These are phyloP conservation scores for Lordiphosa mommai DNA, from an alignment of 1,140 invertebrate species.

Conservation along the genomic window DNA sequence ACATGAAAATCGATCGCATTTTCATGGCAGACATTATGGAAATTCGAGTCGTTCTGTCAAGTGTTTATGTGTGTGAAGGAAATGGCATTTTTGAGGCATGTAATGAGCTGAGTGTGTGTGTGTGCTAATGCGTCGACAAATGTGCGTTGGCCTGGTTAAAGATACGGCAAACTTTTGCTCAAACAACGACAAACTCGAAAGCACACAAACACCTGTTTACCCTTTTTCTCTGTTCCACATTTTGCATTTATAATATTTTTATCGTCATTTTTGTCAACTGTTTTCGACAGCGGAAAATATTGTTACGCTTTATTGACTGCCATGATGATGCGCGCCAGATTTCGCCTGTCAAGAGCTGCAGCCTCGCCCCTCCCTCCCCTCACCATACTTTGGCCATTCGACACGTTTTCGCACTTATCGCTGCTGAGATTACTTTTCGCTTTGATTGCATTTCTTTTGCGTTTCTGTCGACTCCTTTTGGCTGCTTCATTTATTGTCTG, in stretches of 20 bases:
- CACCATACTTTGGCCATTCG: conserved; percentile 23
- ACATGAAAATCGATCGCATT: conserved; percentile 74
- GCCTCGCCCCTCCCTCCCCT: conserved; percentile 2
- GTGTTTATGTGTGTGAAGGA: conserved; percentile 52
- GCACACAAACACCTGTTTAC: conserved; percentile 10
- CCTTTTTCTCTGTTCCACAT: conserved; percentile 18
- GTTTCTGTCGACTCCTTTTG: conserved; percentile 32
- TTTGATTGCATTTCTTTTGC: conserved; percentile 67
- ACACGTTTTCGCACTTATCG: conserved; percentile 76
- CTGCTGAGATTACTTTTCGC: conserved; percentile 68
- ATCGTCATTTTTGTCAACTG: conserved; percentile 67
- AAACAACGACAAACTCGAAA: conserved; percentile 38
- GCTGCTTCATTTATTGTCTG: conserved; percentile 51
- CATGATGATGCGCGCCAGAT: conserved; percentile 36
- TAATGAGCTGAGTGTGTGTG: conserved; percentile 57
- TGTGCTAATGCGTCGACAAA: conserved; percentile 69
- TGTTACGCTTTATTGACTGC: conserved; percentile 48
- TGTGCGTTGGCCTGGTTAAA: conserved; percentile 55
- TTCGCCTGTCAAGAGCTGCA: conserved; percentile 44
- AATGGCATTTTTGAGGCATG: conserved; percentile 72
- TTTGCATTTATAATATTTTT: conserved; percentile 59
- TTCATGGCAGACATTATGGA: conserved; percentile 77
- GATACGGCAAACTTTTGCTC: conserved; percentile 24
- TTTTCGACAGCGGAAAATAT: conserved; percentile 49
- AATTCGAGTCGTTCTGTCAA: conserved; percentile 71